A percentile compares a stretch with the other conserved stretches of the same genome.
phyloP scores from a whole-genome alignment of 2,113 vertebrate species.

The Otocyon megalotis region DNA sequence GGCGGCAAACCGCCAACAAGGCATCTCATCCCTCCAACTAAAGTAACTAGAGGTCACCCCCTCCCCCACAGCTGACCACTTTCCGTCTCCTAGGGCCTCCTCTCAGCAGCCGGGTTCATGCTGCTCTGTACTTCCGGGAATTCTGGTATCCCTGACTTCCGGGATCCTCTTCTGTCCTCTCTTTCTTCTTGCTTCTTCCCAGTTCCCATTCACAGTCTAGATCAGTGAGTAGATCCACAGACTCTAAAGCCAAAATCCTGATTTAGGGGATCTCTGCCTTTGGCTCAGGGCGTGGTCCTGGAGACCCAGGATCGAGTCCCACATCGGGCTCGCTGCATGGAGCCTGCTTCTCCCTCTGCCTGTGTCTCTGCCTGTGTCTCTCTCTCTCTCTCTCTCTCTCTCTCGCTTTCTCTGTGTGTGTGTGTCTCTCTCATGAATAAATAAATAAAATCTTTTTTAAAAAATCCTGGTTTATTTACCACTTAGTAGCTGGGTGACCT shows the following conservation, averaged over 20 bases:
- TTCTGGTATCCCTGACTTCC: not conserved
- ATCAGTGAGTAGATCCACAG: not conserved
- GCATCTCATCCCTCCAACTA: not conserved
- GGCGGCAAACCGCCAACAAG: not conserved
- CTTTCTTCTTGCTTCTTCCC: not conserved
- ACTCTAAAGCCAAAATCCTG: not conserved
- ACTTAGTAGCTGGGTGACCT: not conserved
- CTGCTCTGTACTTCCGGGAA: not conserved
- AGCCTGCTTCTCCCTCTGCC: no score
- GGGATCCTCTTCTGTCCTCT: not conserved
- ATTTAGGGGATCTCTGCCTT: no score
- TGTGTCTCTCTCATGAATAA: no score
- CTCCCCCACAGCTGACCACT: no score
- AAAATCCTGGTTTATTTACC: not conserved
- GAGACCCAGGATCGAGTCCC: no score
- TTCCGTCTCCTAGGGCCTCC: not conserved
- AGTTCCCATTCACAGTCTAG: not conserved
- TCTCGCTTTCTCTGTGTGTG: no score
- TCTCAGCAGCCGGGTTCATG: not conserved
- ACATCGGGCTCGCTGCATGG: no score
- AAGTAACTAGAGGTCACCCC: not conserved
- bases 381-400: no score
- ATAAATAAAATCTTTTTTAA: no score
- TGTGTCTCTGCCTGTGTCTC: no score
- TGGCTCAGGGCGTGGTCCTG: no score